phyloP scores from a whole-genome alignment of 2,888 invertebrate species.

The Spicauda simplicius region DNA sequence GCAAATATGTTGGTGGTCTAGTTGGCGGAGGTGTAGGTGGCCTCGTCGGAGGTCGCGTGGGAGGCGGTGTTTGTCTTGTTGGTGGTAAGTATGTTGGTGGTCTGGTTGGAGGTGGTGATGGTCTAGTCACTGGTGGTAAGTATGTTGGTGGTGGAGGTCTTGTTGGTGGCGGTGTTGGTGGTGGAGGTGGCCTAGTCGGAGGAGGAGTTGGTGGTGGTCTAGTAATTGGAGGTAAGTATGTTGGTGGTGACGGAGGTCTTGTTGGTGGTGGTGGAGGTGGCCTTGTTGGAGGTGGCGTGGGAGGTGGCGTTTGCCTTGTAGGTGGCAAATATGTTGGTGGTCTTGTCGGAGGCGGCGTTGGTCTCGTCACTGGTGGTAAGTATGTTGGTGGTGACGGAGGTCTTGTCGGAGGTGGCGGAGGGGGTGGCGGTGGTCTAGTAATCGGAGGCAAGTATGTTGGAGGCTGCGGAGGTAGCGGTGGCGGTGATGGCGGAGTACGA shows the following conservation, averaged over 20 bases:
- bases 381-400: slow-evolving; percentile 36
- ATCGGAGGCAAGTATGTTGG: slow-evolving; percentile 24
- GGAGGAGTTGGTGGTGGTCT: slow-evolving; percentile 37
- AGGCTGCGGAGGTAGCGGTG: slow-evolving; percentile 35
- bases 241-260: slow-evolving; percentile 4
- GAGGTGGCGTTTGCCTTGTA: no score
- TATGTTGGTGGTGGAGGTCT: slow-evolving; percentile 39
- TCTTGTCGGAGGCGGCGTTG: slow-evolving; percentile 21
- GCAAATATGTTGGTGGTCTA: neutral
- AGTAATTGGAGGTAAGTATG: slow-evolving; percentile 23
- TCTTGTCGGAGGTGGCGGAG: slow-evolving; percentile 31
- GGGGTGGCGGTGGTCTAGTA: slow-evolving; percentile 33
- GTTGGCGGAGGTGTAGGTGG: slow-evolving; percentile 36
- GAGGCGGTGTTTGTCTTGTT: no score
- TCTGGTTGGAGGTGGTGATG: slow-evolving; percentile 21
- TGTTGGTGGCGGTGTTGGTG: slow-evolving; percentile 8
- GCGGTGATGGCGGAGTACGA: slow-evolving; percentile 31
- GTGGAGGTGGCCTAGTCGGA: slow-evolving; percentile 8
- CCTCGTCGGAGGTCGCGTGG: neutral
- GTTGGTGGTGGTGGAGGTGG: slow-evolving; percentile 36
- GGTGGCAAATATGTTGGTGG: slow-evolving; percentile 39
- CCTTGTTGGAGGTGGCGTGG: neutral
- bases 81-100: slow-evolving; percentile 40
- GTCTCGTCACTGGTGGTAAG: slow-evolving; percentile 38
- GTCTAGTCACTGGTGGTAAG: slow-evolving; percentile 38